A percentile compares a stretch with the other conserved stretches of the same genome.
Evolutionary conservation across 2,113 vertebrate species (phyloP).

Genomic region (Odocoileus virginianus): DNA sequence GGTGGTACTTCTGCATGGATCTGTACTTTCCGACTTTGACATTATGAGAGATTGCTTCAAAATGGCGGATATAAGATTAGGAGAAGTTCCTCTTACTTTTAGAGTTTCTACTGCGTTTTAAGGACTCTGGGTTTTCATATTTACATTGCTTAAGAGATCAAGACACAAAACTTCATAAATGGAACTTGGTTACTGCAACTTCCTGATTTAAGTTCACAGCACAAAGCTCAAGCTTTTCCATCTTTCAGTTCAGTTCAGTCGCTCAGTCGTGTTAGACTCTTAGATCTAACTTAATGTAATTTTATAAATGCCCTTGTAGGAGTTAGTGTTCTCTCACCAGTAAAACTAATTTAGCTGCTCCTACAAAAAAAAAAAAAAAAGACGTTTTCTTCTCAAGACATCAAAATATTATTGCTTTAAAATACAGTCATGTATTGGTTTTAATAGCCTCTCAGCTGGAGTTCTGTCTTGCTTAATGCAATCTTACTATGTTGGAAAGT

Average conservation of each 20-base stretch:
- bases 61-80: constrained; percentile 50
- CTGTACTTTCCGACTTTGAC: constrained; percentile 56
- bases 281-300: background rate
- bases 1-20: background rate
- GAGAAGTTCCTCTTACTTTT: background rate
- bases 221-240: background rate
- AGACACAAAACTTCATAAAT: constrained; percentile 2
- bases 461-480: background rate
- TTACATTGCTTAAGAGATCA: background rate
- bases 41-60: constrained; percentile 41
- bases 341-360: background rate
- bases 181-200: background rate
- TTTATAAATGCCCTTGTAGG: background rate
- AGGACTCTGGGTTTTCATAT: background rate
- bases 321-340: background rate
- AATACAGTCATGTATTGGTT: background rate
- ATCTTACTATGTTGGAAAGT: constrained; percentile 15
- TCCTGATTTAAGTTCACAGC: constrained; percentile 1
- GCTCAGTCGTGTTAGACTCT: background rate
- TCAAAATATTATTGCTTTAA: constrained; percentile 31
- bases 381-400: background rate
- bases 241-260: background rate
- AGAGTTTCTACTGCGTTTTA: background rate
- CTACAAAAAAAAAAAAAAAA: background rate
- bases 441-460: background rate